phyloP scores from a whole-genome alignment of 2,888 invertebrate genomes.

The Scaptomyza reducta region DNA sequence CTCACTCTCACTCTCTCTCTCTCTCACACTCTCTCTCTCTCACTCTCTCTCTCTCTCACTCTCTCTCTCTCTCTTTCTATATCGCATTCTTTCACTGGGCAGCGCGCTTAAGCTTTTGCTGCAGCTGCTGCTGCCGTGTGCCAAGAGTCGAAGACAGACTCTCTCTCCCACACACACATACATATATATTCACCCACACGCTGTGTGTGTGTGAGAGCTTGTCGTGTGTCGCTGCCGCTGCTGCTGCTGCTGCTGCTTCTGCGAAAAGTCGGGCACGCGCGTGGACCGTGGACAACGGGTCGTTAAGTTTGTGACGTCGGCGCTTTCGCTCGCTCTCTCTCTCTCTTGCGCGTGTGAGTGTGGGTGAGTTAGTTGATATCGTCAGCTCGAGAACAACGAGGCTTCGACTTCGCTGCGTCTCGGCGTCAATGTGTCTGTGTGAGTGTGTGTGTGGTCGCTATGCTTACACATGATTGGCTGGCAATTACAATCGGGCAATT shows the following conservation, averaged over 20 bases:
- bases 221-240: not conserved
- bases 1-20: not conserved
- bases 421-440: not conserved
- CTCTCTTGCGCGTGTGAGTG: slow-evolving; percentile 1
- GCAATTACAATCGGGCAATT: slow-evolving; percentile 28
- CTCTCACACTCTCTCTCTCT: not conserved
- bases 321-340: slow-evolving; percentile 3
- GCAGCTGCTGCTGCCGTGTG: slow-evolving; percentile 2
- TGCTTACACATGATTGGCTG: slow-evolving; percentile 56
- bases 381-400: not conserved
- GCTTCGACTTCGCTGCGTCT: slow-evolving; percentile 5
- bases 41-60: not conserved
- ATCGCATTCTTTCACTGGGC: not conserved
- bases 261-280: not conserved
- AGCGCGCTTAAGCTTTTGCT: not conserved
- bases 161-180: not conserved
- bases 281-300: not conserved
- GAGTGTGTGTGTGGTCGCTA: slow-evolving; percentile 22
- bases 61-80: too few species aligned
- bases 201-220: not conserved
- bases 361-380: slow-evolving; percentile 12
- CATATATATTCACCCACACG: not conserved
- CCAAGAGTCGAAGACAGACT: slow-evolving; percentile 1
- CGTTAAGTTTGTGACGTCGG: slow-evolving; percentile 12
- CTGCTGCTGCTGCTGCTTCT: not conserved